A percentile compares a stretch with the other conserved stretches of the same genome.
phyloP scores from a whole-genome alignment of 1,140 invertebrate species.

The Protaetia brevitarsis region DNA sequence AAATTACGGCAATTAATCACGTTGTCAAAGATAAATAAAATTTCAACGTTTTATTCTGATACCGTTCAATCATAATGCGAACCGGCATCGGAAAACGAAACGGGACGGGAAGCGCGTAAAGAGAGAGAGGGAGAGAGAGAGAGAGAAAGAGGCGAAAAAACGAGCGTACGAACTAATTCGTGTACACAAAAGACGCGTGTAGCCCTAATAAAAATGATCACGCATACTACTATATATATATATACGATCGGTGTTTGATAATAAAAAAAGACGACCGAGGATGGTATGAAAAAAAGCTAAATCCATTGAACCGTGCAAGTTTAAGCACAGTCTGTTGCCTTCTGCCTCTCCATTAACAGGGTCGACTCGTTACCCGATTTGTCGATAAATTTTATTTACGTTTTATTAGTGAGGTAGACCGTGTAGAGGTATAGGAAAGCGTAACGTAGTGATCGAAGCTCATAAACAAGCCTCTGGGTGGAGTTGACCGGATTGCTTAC shows the following conservation, averaged over 20 bases:
- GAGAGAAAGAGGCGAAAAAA: background rate
- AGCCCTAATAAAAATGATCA: conserved; percentile 11
- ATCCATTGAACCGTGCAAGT: conserved; percentile 7
- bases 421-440: background rate
- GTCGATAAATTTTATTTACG: conserved; percentile 7
- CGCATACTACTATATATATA: no score
- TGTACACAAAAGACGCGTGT: conserved; percentile 12
- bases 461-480: no score
- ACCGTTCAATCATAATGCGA: background rate
- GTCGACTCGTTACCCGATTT: background rate
- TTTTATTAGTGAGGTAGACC: background rate
- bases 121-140: background rate
- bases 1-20: conserved; percentile 10
- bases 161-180: conserved; percentile 2
- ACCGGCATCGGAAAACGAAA: background rate
- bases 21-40: conserved; percentile 8
- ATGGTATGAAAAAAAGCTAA: background rate
- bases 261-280: background rate
- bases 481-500: no score
- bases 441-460: no score
- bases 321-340: conserved; percentile 4
- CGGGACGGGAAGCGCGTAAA: background rate
- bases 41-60: conserved; percentile 1
- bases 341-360: background rate
- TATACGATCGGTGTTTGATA: background rate